Base-by-base conservation (phyloP, 2,113 vertebrate species). In the Heteronetta atricapilla region DNA sequence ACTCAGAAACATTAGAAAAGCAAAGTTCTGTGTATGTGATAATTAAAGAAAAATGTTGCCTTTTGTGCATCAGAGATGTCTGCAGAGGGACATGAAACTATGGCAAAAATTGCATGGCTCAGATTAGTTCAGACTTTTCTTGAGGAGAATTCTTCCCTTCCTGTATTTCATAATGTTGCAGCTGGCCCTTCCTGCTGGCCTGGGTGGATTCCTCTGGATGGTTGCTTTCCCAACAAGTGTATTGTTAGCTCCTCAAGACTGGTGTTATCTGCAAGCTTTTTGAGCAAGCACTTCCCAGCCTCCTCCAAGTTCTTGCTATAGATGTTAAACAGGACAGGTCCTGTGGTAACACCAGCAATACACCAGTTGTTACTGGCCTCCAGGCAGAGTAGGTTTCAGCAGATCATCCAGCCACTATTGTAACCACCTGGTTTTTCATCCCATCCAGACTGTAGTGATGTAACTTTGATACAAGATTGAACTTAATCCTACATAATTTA, bases 281-380 rank as follows among this genome's bases (percentile, higher is more conserved):
- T 12, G 44, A 62, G 44, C 19, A 26, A 60, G 2, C 15, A 8
- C 3, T 76, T 10, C 0, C 0, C 38, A 70, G 40, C 23, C 4
- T 11, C 10, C 38, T 86, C 21, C 26, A 46, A 31, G 25, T 64
- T 28, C 17, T 1, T 21, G 26, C 34, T 33, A 14, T 34, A 60
- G 50, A 10, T 11, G 8, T 59, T 56, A 50, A 44, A 42, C 25
- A 69, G 59, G 44, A 8, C 33, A 42, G n/a, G 26, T 66, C 33
- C 13, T 56, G 11, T 1, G 1, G 0, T 38, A 42, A 29, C 12
- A 14, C 13, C 21, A 46, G 56, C 12, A 14, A 3, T 6, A 25
- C 14, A 9, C 5, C 9, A 8, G 46, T 34, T 10, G 0, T 50
- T 34, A 1, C 17, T 38, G 33, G 3, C 23, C 68, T 62, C 53